These are phyloP conservation scores for Cyprinella venusta DNA, from an alignment of 2,797 vertebrate species.

Conservation along the genomic window DNA sequence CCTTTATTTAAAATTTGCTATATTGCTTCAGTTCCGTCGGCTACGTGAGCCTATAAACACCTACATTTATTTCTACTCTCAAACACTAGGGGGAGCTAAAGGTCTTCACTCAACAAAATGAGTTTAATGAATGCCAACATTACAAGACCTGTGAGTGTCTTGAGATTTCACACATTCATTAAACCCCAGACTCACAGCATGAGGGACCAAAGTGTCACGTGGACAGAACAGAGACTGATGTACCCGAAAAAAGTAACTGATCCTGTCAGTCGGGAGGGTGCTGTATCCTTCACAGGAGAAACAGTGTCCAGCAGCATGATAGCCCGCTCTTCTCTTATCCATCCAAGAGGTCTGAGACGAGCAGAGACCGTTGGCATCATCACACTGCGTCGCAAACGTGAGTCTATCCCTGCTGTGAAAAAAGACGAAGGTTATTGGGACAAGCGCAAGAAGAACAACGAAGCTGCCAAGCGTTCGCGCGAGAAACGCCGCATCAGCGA, in stretches of 20 bases:
- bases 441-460: constrained; percentile 87
- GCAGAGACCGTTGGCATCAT: constrained; percentile 22
- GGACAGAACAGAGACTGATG: constrained; percentile 6
- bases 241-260: background rate
- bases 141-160: background rate
- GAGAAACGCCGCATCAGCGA: constrained; percentile 84
- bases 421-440: constrained; percentile 88
- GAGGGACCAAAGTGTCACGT: constrained; percentile 1
- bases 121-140: background rate
- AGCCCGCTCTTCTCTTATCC: constrained; percentile 73
- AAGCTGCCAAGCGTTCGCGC: constrained; percentile 84
- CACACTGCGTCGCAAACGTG: constrained; percentile 71
- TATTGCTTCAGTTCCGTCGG: background rate
- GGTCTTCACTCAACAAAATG: background rate
- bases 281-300: constrained; percentile 75
- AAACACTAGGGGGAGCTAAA: constrained; percentile 64
- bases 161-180: background rate
- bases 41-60: background rate
- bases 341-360: constrained; percentile 65
- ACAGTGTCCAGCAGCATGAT: constrained; percentile 76
- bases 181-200: background rate
- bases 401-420: constrained; percentile 81
- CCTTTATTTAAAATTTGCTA: background rate
- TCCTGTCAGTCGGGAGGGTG: background rate
- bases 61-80: background rate